phyloP scores from a whole-genome alignment of 1,140 invertebrate genomes.

The Drosophila sucinea region DNA sequence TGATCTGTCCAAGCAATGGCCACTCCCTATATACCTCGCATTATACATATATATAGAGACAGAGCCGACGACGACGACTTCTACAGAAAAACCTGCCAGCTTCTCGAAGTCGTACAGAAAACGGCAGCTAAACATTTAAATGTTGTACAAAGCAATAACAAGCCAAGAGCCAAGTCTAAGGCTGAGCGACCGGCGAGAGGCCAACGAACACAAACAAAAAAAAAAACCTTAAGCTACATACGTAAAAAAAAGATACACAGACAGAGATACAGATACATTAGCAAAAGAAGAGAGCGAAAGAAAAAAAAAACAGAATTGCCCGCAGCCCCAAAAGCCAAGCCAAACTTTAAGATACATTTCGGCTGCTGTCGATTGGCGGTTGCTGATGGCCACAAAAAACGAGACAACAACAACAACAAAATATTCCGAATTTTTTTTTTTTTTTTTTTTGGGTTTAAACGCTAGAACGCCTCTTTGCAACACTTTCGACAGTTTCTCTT shows the following conservation, averaged over 20 bases:
- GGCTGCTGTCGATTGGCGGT: slow-evolving; percentile 66
- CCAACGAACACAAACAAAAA: slow-evolving; percentile 29
- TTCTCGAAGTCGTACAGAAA: slow-evolving; percentile 53
- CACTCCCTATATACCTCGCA: too few species aligned
- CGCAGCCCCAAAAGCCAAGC: slow-evolving; percentile 45
- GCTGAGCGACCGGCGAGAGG: slow-evolving; percentile 14
- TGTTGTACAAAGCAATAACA: slow-evolving; percentile 80
- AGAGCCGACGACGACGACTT: not conserved
- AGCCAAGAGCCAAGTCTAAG: slow-evolving; percentile 47
- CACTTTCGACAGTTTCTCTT: slow-evolving; percentile 59
- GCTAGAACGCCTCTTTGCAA: slow-evolving; percentile 79
- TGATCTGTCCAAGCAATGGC: too few species aligned
- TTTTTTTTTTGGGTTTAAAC: slow-evolving; percentile 54
- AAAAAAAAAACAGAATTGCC: slow-evolving; percentile 51
- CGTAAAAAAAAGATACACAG: slow-evolving; percentile 55
- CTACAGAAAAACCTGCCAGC: slow-evolving; percentile 3
- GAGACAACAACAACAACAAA: slow-evolving; percentile 1
- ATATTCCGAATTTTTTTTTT: not conserved
- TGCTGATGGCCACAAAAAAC: slow-evolving; percentile 61
- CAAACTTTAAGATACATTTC: slow-evolving; percentile 76
- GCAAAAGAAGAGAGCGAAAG: slow-evolving; percentile 24
- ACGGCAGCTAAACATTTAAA: slow-evolving; percentile 81
- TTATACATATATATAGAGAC: too few species aligned
- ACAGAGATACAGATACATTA: slow-evolving; percentile 69
- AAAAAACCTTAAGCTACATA: slow-evolving; percentile 41